Evolutionary conservation across 1,140 invertebrate genomes (phyloP), one percentile per base, ranked within the genome.

Genomic region (Heliconius nattereri): DNA sequence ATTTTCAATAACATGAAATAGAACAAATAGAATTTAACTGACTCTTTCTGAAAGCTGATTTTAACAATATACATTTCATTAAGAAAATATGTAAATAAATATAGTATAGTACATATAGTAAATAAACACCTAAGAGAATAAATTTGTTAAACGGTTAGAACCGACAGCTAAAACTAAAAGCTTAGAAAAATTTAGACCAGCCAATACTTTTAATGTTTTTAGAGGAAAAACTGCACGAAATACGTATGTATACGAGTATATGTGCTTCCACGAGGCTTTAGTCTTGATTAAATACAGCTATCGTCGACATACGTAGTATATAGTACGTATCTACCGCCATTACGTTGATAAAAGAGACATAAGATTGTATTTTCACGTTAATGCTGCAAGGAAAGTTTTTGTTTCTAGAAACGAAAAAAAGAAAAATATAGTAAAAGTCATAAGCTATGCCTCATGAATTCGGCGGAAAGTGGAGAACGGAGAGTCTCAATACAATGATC

Each of bases 331-430:
- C 7, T 60, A 60, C 23, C 16, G 23, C 29, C 60, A 66, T 66
- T 66, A 66, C 60, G 26, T 66, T 66, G 60, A 66, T 66, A 66
- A 29, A 66, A 66, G 60, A 66, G 26, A 66, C 23, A 57, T 52
- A 66, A 66, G 60, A 66, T 26, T 26, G 20, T 60, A 60, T 60
- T n/a, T 23, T 1, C 9, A 60, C 57, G 11, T 23, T 60, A 60
- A 60, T 60, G 40, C 40, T 13, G 13, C 40, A 5, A 16, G 13
- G 40, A 16, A 45, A 6, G 2, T 16, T 45, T 45, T 45, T 45
- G 13, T 45, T 13, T 45, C 5, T 1, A 45, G 5, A 45, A 45
- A 45, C 2, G 13, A 40, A 40, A 3, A 45, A 54, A 32, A 32
- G 29, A 54, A 54, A 54, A 7, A n/a, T n/a, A n/a, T 16, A 45